Evolutionary conservation across 2,888 invertebrate species (phyloP).

Genomic region (Agapostemon virescens): DNA sequence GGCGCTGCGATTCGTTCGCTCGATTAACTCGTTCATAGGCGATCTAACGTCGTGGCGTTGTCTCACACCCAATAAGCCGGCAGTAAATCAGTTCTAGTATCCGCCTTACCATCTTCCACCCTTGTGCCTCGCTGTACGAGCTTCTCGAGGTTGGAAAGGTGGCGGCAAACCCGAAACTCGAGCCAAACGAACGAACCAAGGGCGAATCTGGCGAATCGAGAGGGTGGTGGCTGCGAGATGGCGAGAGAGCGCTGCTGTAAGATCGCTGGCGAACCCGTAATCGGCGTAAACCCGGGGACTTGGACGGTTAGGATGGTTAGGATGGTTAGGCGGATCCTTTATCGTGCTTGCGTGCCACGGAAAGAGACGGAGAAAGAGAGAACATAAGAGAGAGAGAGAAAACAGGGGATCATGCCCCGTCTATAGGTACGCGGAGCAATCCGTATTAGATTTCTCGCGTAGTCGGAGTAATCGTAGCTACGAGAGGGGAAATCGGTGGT

Average conservation of each 20-base stretch:
- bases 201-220: constrained; percentile 41
- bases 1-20: constrained; percentile 65
- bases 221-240: constrained; percentile 30
- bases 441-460: constrained; percentile 53
- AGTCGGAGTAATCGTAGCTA: constrained; percentile 34
- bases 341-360: constrained; percentile 41
- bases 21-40: constrained; percentile 79
- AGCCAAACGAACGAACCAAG: constrained; percentile 75
- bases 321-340: constrained; percentile 67
- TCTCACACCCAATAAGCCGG: constrained; percentile 73
- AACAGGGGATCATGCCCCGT: no score
- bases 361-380: constrained; percentile 3
- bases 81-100: constrained; percentile 71
- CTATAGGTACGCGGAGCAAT: constrained; percentile 22
- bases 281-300: constrained; percentile 78
- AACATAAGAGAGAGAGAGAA: not conserved
- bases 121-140: constrained; percentile 50
- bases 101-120: constrained; percentile 55
- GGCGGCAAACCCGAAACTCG: constrained; percentile 76
- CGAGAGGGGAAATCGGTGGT: constrained; percentile 58
- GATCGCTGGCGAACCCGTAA: constrained; percentile 74
- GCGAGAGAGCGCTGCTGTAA: constrained; percentile 63
- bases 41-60: constrained; percentile 72
- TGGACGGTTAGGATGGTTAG: constrained; percentile 70
- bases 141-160: constrained; percentile 56